Conservation (phyloP, 2,113 vertebrate genomes). For the Erinaceus europaeus region DNA sequence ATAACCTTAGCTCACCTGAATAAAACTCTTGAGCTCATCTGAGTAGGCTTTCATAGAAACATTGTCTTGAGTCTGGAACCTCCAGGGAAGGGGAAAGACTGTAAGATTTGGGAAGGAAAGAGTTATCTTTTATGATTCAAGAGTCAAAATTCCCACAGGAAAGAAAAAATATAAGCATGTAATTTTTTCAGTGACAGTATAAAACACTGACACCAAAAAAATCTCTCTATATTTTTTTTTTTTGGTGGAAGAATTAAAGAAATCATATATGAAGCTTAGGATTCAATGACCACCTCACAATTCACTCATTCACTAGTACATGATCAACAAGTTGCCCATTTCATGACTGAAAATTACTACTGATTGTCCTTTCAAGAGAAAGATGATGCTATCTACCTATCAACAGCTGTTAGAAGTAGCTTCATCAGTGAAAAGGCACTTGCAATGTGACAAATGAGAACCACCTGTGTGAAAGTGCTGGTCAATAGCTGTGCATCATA, state of each 20-base stretch:
- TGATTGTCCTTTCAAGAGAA: not conserved
- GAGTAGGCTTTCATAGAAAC: not conserved
- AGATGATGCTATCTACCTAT: not conserved
- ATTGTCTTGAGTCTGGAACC: not conserved
- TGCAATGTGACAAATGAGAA: not conserved
- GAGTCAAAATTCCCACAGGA: not conserved
- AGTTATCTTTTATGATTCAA: not conserved
- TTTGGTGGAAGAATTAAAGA: slow-evolving; percentile 34
- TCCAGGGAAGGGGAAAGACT: not conserved
- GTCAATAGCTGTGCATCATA: not conserved
- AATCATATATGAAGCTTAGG: not conserved
- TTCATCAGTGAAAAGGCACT: not conserved
- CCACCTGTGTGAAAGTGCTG: not conserved
- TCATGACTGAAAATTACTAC: not conserved
- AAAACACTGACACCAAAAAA: not conserved
- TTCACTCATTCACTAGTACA: not conserved
- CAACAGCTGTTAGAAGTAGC: not conserved
- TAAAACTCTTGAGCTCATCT: not conserved
- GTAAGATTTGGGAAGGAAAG: not conserved
- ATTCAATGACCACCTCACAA: not conserved
- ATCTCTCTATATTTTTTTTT: no score
- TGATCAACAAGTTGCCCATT: not conserved
- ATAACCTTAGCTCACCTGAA: not conserved
- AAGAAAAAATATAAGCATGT: not conserved
- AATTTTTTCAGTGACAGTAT: not conserved